Evolutionary conservation across 2,888 invertebrate genomes (phyloP), one percentile per base, ranked within the genome.

Genomic region (Drosophila paranaensis): DNA sequence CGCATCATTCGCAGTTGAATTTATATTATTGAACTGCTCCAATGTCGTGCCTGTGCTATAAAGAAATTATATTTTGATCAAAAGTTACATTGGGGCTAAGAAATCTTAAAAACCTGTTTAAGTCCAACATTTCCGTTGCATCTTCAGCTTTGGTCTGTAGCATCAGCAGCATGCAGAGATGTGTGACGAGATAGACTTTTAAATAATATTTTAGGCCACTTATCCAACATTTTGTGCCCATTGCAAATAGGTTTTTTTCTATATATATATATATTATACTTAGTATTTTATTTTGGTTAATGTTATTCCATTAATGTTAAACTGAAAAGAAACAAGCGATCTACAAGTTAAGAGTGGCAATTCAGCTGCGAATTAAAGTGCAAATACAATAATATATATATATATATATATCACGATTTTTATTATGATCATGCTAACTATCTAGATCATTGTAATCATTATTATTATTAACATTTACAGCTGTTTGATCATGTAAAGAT

Each of bases 211-310:
- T 35, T 6, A 45, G 33, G 6, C 40, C 42, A 46, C 2, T 45
- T 54, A 43, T 60, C 65, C 56, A 57, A 48, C n/a, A 60, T 11
- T n/a, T 33, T 2, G n/a, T 30, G 27, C 37, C 45, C 76, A 77
- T 76, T 35, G 20, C 66, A 20, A 27, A 20, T n/a, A 1, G 5
- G 2, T 10, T 30, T 6, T 5, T n/a, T 6, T 33, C n/a, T 20
- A 20, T 20, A 20, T 11, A 16, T 33, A 11, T 30, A 10, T 46
- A 2, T 27, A 10, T 0, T 46, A 46, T 46, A 46, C 16, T 48
- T 33, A 2, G 14, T 53, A 53, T 14, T 10, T 25, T 37, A 4
- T 14, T n/a, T 37, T 13, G 35, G 3, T 37, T 3, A 35, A 14
- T 51, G 2, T 20, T 35, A 35, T 11, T 6, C 16, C 16, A 16